phyloP scores from a whole-genome alignment of 2,888 invertebrate genomes.

The Pseudococcus viburni region DNA sequence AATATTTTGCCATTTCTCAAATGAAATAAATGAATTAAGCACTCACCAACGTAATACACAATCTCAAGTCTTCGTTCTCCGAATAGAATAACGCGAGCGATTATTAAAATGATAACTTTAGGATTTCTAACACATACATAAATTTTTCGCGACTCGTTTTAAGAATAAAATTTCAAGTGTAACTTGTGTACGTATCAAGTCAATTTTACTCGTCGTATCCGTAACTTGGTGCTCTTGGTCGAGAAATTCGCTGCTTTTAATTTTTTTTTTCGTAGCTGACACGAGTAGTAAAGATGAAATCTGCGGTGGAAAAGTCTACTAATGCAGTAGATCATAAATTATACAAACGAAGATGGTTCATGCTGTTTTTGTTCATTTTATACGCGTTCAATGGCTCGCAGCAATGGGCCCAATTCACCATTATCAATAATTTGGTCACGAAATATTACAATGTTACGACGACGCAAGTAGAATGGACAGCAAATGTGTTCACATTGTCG shows the following conservation, averaged over 20 bases:
- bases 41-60: too few species aligned
- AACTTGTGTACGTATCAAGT: not conserved
- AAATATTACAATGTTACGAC: conserved; percentile 83
- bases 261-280: not conserved
- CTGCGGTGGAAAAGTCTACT: not conserved
- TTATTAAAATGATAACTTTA: not conserved
- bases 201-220: not conserved
- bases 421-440: conserved; percentile 87
- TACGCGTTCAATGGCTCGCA: conserved; percentile 93
- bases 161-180: not conserved
- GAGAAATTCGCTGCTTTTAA: not conserved
- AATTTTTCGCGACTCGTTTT: not conserved
- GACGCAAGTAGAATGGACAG: conserved; percentile 91
- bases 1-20: conserved; percentile 1
- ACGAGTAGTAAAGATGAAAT: not conserved
- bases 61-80: not conserved
- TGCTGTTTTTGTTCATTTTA: conserved; percentile 87
- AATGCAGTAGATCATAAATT: conserved; percentile 74
- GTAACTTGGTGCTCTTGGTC: not conserved
- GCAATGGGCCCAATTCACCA: conserved; percentile 98
- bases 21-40: too few species aligned
- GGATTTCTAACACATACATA: not conserved
- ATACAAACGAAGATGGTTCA: conserved; percentile 86
- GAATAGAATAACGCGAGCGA: not conserved
- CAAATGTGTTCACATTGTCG: conserved; percentile 96